Evolutionary conservation across 1,140 invertebrate genomes (phyloP), one percentile per base, ranked within the genome.

Genomic region (Gryon sp.): DNA sequence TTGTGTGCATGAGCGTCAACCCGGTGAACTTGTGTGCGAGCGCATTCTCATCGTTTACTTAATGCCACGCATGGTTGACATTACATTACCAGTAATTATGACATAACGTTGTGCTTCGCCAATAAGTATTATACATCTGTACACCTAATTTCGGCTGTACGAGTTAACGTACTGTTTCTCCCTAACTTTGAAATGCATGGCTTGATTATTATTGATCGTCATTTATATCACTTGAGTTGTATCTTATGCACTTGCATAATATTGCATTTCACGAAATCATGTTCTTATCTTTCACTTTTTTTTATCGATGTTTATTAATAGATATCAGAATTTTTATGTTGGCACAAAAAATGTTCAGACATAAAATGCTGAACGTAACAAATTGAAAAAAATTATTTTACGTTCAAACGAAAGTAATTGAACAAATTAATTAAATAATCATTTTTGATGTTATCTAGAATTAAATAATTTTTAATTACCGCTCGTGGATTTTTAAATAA

Each of bases 81-180:
- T 74, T 74, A 59, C 69, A 74, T 74, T 74, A 74, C 60, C 60
- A 59, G 69, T 74, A 65, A 74, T 74, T 74, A 74, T 74, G 69
- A 74, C 60, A 74, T 74, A 74, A 74, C 69, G 60, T 59, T 65
- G 50, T 40, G 69, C 69, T 63, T 63, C 38, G 52, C 46, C 69
- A 24, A 65, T 30, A 60, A 65, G 69, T 59, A 74, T 74, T 74
- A 74, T 74, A 62, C 57, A 41, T 20, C 20, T 11, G 32, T 53
- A 36, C 24, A 59, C 59, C 69, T 74, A 74, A 74, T 74, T 74
- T 74, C 60, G 43, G n/a, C 41, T 19, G 15, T 63, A 38, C 69
- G 53, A 73, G 59, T 73, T 73, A 73, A 73, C 52, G 45, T 30
- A 52, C 28, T 66, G 53, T 26, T 32, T 36, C 60, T 32, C 32